A percentile compares a stretch with the other conserved stretches of the same genome.
Evolutionary conservation across 1,140 invertebrate genomes (phyloP).

Genomic region (Brachionus plicatilis): DNA sequence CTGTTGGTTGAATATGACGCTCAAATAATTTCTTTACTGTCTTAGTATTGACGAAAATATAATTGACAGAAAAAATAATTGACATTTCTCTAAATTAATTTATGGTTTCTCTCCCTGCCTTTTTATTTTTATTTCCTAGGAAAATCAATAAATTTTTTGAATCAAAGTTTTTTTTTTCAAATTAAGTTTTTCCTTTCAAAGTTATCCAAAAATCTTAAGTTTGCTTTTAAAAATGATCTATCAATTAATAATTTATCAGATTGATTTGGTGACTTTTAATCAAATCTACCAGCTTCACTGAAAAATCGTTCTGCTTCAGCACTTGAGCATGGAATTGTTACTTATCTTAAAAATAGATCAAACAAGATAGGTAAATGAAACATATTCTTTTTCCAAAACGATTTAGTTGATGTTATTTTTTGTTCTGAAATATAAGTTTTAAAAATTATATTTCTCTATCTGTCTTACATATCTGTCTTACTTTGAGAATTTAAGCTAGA

Average conservation of each 20-base stretch:
- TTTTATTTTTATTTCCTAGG: not conserved
- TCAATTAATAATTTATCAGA: not conserved
- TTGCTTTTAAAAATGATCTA: not conserved
- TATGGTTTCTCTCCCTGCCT: no score
- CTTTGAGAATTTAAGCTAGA: no score
- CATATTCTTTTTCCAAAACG: not conserved
- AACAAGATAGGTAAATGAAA: not conserved
- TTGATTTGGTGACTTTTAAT: not conserved
- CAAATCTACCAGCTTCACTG: not conserved
- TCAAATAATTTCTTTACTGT: not conserved
- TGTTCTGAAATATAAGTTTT: no score
- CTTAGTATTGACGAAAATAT: no score
- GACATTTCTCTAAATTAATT: no score
- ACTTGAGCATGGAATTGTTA: not conserved
- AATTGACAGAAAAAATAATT: no score
- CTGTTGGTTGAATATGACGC: not conserved
- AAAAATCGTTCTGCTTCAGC: not conserved
- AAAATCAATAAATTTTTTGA: not conserved
- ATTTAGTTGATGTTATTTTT: no score
- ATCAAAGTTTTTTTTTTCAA: not conserved
- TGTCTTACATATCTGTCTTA: no score
- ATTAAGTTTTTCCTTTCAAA: not conserved
- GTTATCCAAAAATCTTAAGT: not conserved
- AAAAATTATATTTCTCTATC: no score
- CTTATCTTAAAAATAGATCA: not conserved